phyloP scores from a whole-genome alignment of 1,140 invertebrate genomes.

The roundworm (Caenorhabditis elegans) region WBcel235 BX284603.4:1872001-1872500 shows the following conservation, averaged over 20 bases:
- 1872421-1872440: no score
- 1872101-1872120: slow-evolving; percentile 60
- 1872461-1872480: no score
- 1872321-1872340: no score
- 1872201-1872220: slow-evolving; percentile 60
- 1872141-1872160: slow-evolving; percentile 62
- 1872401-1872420: no score
- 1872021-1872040: slow-evolving; percentile 63
- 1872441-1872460: no score
- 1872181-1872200: slow-evolving; percentile 59
- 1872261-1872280: slow-evolving; percentile 59
- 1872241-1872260: slow-evolving; percentile 61
- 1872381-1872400: no score
- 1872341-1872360: no score
- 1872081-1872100: slow-evolving; percentile 55
- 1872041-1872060: slow-evolving; percentile 59
- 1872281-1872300: no score
- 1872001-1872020: slow-evolving; percentile 59
- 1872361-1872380: no score
- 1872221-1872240: slow-evolving; percentile 63
- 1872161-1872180: slow-evolving; percentile 60
- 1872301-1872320: no score
- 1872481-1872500: no score
- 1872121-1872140: slow-evolving; percentile 62
- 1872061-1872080: slow-evolving; percentile 57